Base-by-base conservation (phyloP, 1,140 invertebrate genomes). In the Alviniconcha marisindica region DNA sequence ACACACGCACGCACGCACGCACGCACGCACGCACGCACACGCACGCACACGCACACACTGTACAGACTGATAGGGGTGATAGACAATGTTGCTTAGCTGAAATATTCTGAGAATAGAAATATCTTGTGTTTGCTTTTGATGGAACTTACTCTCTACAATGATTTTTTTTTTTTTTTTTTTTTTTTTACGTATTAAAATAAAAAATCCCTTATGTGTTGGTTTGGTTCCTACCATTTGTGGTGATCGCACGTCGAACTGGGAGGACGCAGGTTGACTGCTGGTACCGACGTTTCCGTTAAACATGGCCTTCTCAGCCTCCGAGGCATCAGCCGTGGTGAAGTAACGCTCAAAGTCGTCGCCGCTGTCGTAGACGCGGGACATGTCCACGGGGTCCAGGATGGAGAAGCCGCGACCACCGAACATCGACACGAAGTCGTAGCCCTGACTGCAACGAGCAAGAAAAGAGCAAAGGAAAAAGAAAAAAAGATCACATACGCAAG, bases 381-480 rank as follows among this genome's bases (percentile, higher is more conserved):
- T 66, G 73, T 33, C 18, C 0, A 10, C 18, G 24, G 74, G 48
- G 74, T 77, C 54, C 44, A 83, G 36, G 73, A 83, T 71, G 63
- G 76, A 79, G 38, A 71, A 79, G 21, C 83, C 83, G n/a, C 83
- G 83, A 5, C 76, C 83, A 1, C 83, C 83, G 63, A 78, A 83
- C 2, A 60, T 79, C 1, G 44, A 42, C 28, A 79, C 40, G 44
- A 42, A 79, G 51, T 79, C 60, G 44, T 54, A 83, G 24, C 77
- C 66, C 21, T 74, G 36, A 14, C 83, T 83, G 83, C 1, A 33
- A 73, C 5, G 60, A 21, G 21, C 10, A 51, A 51, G 48, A 51
- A 51, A 51, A 51, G 21, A 12, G 21, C 10, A 51, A 51, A 12
- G 48, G 21, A 51, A 51, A 51, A 21, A 60, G 56, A 60, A n/a